Conservation (phyloP, 1,140 invertebrate genomes). For the Holotrichia oblita region DNA sequence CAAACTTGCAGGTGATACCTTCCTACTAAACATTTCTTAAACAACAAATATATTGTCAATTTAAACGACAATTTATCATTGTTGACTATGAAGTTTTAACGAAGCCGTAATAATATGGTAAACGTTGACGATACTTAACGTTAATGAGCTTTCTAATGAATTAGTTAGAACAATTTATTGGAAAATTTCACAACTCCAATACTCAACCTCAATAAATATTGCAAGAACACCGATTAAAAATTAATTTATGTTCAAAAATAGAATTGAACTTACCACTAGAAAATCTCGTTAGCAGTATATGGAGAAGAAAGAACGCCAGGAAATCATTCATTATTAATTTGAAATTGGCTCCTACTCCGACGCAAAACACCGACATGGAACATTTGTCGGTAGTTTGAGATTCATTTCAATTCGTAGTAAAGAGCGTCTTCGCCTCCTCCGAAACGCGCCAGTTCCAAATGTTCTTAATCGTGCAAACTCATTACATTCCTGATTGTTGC, state of each 20-base stretch:
- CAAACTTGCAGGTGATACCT: too few relatives aligned
- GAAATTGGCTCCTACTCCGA: conserved; percentile 20
- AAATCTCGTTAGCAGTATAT: conserved; percentile 19
- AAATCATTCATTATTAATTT: conserved; percentile 33
- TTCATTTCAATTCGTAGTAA: background rate
- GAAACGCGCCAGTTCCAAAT: background rate
- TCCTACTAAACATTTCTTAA: too few relatives aligned
- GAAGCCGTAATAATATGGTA: too few relatives aligned
- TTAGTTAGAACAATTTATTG: too few relatives aligned
- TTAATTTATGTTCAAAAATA: background rate
- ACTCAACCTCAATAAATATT: background rate
- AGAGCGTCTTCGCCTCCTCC: background rate
- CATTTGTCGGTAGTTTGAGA: conserved; percentile 21
- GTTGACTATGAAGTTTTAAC: too few relatives aligned
- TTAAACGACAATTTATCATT: too few relatives aligned
- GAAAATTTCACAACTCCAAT: background rate
- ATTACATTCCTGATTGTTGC: background rate
- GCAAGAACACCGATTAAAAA: background rate
- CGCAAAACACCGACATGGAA: conserved; percentile 17
- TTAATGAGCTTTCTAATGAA: background rate
- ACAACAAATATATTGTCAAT: too few relatives aligned
- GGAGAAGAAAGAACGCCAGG: conserved; percentile 23
- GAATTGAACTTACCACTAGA: background rate
- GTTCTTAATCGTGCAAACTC: background rate
- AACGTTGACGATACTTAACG: too few relatives aligned